phyloP scores from a whole-genome alignment of 2,797 vertebrate species.

The Thamnophis elegans region DNA sequence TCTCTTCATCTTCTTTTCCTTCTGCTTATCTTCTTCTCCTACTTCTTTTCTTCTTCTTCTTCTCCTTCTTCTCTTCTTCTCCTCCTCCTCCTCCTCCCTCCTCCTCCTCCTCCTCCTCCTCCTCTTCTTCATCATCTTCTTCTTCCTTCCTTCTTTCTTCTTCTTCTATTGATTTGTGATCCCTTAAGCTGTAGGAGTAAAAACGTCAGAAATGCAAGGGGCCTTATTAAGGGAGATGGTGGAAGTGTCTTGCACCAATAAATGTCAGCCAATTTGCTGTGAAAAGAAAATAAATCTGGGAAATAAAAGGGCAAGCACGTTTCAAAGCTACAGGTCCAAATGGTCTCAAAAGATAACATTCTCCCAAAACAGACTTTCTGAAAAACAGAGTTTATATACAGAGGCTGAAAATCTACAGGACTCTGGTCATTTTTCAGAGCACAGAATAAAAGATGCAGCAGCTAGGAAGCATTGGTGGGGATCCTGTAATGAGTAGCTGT shows the following conservation, averaged over 20 bases:
- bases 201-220: not conserved
- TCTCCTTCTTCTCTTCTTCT: not conserved
- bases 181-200: not conserved
- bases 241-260: not conserved
- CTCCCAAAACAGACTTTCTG: not conserved
- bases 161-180: not conserved
- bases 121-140: not conserved
- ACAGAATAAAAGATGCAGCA: not conserved
- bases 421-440: not conserved
- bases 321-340: not conserved
- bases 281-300: not conserved
- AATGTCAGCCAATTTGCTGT: constrained; percentile 15
- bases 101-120: not conserved
- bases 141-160: not conserved
- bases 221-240: not conserved
- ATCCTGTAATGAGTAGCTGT: not conserved
- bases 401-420: not conserved
- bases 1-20: no score
- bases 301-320: constrained; percentile 1
- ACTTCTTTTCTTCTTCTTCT: no score
- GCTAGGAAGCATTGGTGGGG: not conserved
- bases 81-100: not conserved
- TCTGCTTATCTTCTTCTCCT: no score
- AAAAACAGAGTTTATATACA: not conserved
- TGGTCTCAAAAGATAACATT: not conserved